phyloP scores from a whole-genome alignment of 1,140 invertebrate genomes.

The Sycophila sp. region DNA sequence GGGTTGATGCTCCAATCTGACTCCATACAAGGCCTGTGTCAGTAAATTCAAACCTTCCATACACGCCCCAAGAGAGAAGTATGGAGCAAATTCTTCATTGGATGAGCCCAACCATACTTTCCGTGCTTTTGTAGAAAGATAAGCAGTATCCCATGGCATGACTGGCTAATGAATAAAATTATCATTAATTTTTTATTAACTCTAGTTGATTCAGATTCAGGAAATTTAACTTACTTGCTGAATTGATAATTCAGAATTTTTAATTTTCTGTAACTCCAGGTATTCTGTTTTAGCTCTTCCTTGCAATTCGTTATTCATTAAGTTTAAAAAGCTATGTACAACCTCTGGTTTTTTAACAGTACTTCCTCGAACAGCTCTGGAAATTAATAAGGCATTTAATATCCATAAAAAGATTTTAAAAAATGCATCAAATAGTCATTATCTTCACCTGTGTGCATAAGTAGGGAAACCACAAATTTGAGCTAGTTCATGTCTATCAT shows the following conservation, averaged over 20 bases:
- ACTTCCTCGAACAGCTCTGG: constrained; percentile 85
- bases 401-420: not conserved
- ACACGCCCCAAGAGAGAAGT: constrained; percentile 93
- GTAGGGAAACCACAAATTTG: constrained; percentile 86
- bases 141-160: constrained; percentile 87
- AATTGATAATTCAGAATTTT: constrained; percentile 67
- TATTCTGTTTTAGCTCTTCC: constrained; percentile 77
- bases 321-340: constrained; percentile 83
- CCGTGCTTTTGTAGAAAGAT: constrained; percentile 80
- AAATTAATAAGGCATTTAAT: too few species aligned
- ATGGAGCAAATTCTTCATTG: constrained; percentile 79
- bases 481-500: constrained; percentile 80
- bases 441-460: constrained; percentile 83
- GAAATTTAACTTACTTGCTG: constrained; percentile 36
- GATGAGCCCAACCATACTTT: constrained; percentile 75
- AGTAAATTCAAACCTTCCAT: constrained; percentile 95
- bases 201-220: too few species aligned
- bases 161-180: constrained; percentile 65
- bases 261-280: constrained; percentile 79
- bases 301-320: constrained; percentile 76
- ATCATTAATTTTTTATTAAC: not conserved
- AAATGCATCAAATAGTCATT: too few species aligned
- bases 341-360: constrained; percentile 83
- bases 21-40: constrained; percentile 82
- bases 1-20: constrained; percentile 77